These are phyloP conservation scores for Drosophila jambulina DNA, from an alignment of 1,140 invertebrate species.

Conservation along the genomic window DNA sequence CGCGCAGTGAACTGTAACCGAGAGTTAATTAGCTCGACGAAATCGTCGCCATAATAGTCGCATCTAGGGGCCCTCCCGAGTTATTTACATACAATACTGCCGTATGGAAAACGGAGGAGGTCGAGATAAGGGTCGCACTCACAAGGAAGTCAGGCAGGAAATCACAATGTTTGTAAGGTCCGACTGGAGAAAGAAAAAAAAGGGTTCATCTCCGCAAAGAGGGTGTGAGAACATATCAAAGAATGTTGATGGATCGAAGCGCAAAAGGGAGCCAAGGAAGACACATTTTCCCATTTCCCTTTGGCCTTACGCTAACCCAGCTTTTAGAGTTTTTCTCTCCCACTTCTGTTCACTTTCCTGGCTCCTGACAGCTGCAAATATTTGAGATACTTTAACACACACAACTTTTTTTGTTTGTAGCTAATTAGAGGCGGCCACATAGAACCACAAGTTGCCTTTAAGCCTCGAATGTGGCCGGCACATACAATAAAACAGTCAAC, in stretches of 20 bases:
- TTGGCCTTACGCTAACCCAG: neutral
- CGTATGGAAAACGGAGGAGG: constrained; percentile 8
- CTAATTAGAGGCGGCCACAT: constrained; percentile 48
- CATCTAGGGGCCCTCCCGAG: constrained; percentile 30
- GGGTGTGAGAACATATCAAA: constrained; percentile 36
- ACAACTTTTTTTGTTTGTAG: constrained; percentile 28
- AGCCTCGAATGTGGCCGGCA: constrained; percentile 23
- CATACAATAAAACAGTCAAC: constrained; percentile 5
- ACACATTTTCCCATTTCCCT: neutral
- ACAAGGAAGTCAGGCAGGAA: constrained; percentile 54
- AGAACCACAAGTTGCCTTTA: constrained; percentile 46
- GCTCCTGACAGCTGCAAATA: constrained; percentile 62
- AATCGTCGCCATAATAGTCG: constrained; percentile 47
- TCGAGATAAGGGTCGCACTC: constrained; percentile 57
- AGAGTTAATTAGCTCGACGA: constrained; percentile 78
- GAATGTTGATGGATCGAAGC: neutral
- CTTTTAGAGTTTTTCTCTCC: neutral
- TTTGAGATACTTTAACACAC: constrained; percentile 57
- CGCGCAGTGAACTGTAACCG: constrained; percentile 78
- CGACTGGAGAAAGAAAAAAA: constrained; percentile 21
- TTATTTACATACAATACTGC: constrained; percentile 36
- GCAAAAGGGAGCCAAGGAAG: neutral
- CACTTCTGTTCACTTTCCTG: constrained; percentile 6
- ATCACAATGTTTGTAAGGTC: constrained; percentile 52
- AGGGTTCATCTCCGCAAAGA: constrained; percentile 30